Conservation (phyloP, 1,140 invertebrate species). For the Orchestia grillus region DNA sequence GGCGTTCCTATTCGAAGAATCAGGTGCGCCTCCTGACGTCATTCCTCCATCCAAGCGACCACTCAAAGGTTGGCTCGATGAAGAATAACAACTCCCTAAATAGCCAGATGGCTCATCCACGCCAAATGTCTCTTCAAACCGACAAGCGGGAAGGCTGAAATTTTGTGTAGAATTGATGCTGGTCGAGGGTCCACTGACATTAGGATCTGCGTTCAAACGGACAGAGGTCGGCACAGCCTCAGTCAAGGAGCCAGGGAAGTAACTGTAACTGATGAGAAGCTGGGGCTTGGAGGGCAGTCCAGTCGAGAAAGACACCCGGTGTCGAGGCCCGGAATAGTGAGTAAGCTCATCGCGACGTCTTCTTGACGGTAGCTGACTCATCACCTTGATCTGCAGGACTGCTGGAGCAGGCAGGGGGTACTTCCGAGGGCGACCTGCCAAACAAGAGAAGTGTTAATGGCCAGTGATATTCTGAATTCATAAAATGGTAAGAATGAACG, state of each 20-base stretch:
- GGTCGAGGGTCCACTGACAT: background rate
- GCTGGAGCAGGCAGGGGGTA: background rate
- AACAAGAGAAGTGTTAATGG: background rate
- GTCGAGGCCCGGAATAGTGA: background rate
- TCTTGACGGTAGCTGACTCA: background rate
- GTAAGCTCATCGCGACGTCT: background rate
- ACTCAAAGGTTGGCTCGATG: background rate
- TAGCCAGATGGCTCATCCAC: background rate
- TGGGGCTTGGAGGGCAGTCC: background rate
- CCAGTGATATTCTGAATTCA: no score
- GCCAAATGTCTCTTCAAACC: background rate
- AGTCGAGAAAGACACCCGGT: background rate
- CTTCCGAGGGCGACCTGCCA: slow-evolving; percentile 4
- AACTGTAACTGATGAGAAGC: background rate
- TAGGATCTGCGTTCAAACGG: background rate
- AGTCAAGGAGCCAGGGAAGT: background rate
- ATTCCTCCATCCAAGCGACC: background rate
- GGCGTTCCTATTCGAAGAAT: background rate
- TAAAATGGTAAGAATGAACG: no score
- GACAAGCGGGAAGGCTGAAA: background rate
- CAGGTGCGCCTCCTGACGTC: background rate
- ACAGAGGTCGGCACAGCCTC: background rate
- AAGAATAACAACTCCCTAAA: background rate
- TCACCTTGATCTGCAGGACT: background rate
- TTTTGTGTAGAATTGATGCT: background rate